A percentile compares a stretch with the other conserved stretches of the same genome.
These are phyloP conservation scores for Shargacucullia verbasci DNA, from an alignment of 2,888 invertebrate genomes.

Conservation along the genomic window DNA sequence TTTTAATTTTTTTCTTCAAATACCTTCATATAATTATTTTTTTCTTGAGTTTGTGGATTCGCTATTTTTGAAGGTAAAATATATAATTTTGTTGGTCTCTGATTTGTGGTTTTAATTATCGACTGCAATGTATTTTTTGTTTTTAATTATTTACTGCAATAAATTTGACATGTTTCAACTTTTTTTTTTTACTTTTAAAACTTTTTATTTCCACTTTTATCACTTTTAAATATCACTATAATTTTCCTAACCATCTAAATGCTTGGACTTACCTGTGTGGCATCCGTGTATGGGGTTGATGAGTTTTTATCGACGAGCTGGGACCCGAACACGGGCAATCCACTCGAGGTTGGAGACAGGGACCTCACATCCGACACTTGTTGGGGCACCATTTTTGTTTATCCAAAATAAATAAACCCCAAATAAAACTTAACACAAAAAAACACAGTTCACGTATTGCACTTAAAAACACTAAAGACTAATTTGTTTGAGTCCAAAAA, in stretches of 20 bases:
- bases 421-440: slow-evolving; percentile 74
- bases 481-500: slow-evolving; percentile 73
- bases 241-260: slow-evolving; percentile 30
- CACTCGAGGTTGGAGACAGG: slow-evolving; percentile 90
- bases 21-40: slow-evolving; percentile 7
- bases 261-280: slow-evolving; percentile 96
- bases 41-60: background rate
- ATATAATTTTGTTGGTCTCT: background rate
- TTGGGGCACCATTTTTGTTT: slow-evolving; percentile 92
- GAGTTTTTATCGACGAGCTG: slow-evolving; percentile 97
- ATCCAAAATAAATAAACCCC: slow-evolving; percentile 74
- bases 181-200: slow-evolving; percentile 10
- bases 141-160: background rate
- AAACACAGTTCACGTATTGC: slow-evolving; percentile 87
- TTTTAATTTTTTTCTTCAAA: slow-evolving; percentile 16
- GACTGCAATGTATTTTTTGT: background rate
- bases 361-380: slow-evolving; percentile 90
- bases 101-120: background rate
- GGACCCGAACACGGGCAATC: slow-evolving; percentile 95
- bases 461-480: slow-evolving; percentile 77
- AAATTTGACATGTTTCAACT: background rate
- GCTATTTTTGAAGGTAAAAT: background rate
- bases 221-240: slow-evolving; percentile 25
- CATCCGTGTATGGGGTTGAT: slow-evolving; percentile 98
- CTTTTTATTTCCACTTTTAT: slow-evolving; percentile 33